A percentile compares a stretch with the other conserved stretches of the same genome.
Conservation (phyloP, 1,140 invertebrate species). For the Micrasema longulum region DNA sequence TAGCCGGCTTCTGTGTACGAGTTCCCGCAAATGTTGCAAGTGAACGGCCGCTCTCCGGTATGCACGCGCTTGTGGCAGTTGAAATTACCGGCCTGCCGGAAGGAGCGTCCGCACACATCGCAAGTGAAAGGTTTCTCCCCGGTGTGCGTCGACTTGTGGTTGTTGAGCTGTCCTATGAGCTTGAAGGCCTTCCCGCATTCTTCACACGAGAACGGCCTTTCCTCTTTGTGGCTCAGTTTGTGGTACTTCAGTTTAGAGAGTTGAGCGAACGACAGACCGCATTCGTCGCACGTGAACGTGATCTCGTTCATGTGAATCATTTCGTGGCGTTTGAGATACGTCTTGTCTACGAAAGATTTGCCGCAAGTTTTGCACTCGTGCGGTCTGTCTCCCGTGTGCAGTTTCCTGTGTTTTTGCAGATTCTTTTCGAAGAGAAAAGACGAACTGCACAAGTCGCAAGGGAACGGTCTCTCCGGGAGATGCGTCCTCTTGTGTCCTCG, state of each 20-base stretch:
- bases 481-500: constrained; percentile 54
- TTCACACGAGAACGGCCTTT: constrained; percentile 56
- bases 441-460: constrained; percentile 59
- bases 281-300: constrained; percentile 69
- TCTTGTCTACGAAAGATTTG: constrained; percentile 11
- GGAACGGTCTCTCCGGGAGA: constrained; percentile 52
- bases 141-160: constrained; percentile 55
- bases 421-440: constrained; percentile 48
- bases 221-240: constrained; percentile 54
- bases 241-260: constrained; percentile 51
- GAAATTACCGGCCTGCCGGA: constrained; percentile 43
- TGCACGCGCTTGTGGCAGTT: constrained; percentile 55
- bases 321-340: constrained; percentile 27
- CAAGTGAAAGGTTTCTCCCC: constrained; percentile 71
- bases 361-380: constrained; percentile 16
- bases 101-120: constrained; percentile 58
- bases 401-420: background rate
- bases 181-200: constrained; percentile 56
- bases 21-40: constrained; percentile 59
- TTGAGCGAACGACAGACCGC: constrained; percentile 44
- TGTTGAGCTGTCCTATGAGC: constrained; percentile 3
- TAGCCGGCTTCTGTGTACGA: constrained; percentile 47
- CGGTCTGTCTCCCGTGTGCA: constrained; percentile 12
- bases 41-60: constrained; percentile 53
- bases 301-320: constrained; percentile 64